Conservation (phyloP, 35 echinoderm and acorn worm genomes). For the Nesometra sesokonis region DNA sequence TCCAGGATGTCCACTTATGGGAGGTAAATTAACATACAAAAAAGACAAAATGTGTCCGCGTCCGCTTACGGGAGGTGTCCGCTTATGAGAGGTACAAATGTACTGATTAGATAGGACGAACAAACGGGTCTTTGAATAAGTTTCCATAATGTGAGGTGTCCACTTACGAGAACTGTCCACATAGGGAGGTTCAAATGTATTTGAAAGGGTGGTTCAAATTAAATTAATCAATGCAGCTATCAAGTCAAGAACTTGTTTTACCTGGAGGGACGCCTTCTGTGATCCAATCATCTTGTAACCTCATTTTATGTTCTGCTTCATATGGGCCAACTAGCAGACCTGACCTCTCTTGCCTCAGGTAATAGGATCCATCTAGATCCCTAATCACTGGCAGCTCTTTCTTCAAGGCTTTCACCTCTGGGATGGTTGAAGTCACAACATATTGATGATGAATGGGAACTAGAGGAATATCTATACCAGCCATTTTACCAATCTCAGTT, state of each 20-base stretch:
- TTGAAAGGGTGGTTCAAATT: too few species aligned
- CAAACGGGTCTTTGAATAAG: too few species aligned
- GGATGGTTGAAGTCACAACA: slow-evolving; percentile 87
- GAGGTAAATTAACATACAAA: too few species aligned
- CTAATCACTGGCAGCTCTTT: slow-evolving; percentile 72
- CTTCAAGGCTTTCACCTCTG: slow-evolving; percentile 75
- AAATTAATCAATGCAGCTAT: neutral
- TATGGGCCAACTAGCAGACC: slow-evolving; percentile 90
- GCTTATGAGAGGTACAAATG: too few species aligned
- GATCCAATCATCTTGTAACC: slow-evolving; percentile 73
- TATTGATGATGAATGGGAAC: slow-evolving; percentile 93
- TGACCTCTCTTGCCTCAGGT: slow-evolving; percentile 50
- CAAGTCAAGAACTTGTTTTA: slow-evolving; percentile 11
- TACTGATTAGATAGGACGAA: too few species aligned
- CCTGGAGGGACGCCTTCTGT: slow-evolving; percentile 79
- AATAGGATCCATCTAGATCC: slow-evolving; percentile 91
- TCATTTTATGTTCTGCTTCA: slow-evolving; percentile 77
- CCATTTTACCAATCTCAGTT: slow-evolving; percentile 62
- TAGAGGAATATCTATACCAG: slow-evolving; percentile 60
- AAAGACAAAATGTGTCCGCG: too few species aligned
- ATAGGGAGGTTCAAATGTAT: too few species aligned
- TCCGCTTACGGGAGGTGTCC: too few species aligned
- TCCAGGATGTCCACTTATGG: too few species aligned
- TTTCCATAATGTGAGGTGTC: too few species aligned
- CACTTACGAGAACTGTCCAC: too few species aligned